Evolutionary conservation across 2,888 invertebrate genomes (phyloP).

Genomic region (Diaphora mendica): DNA sequence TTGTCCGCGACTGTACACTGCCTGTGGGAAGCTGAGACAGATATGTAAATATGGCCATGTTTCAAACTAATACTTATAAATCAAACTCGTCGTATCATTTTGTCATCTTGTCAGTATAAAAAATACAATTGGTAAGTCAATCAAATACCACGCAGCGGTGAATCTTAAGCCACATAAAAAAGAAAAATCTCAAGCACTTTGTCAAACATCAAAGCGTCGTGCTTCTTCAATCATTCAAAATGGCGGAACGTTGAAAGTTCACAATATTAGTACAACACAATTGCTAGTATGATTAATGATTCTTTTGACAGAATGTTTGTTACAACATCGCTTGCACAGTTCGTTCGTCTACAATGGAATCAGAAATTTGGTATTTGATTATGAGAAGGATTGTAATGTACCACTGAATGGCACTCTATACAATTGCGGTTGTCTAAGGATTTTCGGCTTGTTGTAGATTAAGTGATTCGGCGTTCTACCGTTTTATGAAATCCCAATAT

Average conservation of each 20-base stretch:
- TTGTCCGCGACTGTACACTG: no score
- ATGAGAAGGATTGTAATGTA: constrained; percentile 20
- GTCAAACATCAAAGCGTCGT: background rate
- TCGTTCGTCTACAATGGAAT: constrained; percentile 21
- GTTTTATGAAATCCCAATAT: constrained; percentile 7
- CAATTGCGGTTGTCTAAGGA: constrained; percentile 10
- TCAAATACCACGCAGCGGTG: constrained; percentile 1
- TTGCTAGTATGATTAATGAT: constrained; percentile 42
- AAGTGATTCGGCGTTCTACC: constrained; percentile 10
- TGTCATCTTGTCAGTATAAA: background rate
- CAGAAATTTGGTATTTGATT: constrained; percentile 30
- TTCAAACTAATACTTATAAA: no score
- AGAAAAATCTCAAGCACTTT: background rate
- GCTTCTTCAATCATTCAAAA: constrained; percentile 21
- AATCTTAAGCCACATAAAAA: background rate
- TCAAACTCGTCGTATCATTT: background rate
- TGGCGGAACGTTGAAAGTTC: constrained; percentile 14
- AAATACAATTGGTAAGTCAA: background rate
- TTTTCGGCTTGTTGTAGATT: constrained; percentile 10
- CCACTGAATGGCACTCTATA: constrained; percentile 12
- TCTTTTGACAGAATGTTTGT: constrained; percentile 31
- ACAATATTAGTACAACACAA: constrained; percentile 32
- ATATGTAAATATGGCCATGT: no score
- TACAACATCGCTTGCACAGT: constrained; percentile 24
- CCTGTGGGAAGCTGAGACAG: no score